Evolutionary conservation across 2,113 vertebrate genomes (phyloP).

Genomic region (Rissa tridactyla): DNA sequence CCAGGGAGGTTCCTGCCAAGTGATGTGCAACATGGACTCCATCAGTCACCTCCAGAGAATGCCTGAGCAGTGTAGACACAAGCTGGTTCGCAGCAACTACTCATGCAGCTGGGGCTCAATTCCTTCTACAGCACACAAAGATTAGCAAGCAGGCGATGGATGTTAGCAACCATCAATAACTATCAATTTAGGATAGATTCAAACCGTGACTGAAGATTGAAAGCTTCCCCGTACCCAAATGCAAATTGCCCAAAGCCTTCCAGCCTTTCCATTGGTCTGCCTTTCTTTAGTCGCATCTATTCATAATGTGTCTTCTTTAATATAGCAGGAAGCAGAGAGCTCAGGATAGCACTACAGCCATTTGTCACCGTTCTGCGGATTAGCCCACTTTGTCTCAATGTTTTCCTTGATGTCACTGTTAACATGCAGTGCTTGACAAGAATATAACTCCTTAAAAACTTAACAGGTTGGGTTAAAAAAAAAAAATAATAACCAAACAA

Average conservation of each 20-base stretch:
- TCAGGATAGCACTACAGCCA: background rate
- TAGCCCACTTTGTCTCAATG: background rate
- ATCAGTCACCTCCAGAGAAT: background rate
- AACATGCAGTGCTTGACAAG: background rate
- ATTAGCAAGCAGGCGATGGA: background rate
- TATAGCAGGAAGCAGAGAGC: background rate
- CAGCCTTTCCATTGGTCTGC: background rate
- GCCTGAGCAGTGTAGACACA: background rate
- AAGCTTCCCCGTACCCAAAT: background rate
- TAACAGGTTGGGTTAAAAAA: background rate
- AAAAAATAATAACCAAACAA: background rate
- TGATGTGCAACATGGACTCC: background rate
- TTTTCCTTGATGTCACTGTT: background rate
- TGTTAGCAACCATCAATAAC: conserved; percentile 11
- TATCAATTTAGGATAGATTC: conserved; percentile 21
- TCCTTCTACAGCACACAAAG: background rate
- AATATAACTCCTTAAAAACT: background rate
- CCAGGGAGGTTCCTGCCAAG: background rate
- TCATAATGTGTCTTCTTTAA: background rate
- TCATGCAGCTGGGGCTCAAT: background rate
- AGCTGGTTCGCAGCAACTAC: background rate
- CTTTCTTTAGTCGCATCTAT: background rate
- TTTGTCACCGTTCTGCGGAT: background rate
- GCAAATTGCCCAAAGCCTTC: background rate
- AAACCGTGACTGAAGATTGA: background rate